These are phyloP conservation scores for Drosophila navojoa DNA, from an alignment of 1,140 invertebrate species.

Conservation along the genomic window DNA sequence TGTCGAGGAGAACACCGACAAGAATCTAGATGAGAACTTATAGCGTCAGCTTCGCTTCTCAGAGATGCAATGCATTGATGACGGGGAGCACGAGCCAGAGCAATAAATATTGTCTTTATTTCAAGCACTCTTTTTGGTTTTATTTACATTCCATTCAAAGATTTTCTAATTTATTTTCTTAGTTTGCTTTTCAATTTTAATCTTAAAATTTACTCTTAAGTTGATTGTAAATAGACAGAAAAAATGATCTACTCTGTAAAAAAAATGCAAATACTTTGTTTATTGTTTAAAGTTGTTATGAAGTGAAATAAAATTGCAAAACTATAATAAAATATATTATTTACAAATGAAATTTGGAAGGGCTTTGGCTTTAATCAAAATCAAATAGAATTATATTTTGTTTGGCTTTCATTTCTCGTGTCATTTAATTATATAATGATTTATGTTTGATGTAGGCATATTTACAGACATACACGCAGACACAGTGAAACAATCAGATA, in stretches of 20 bases:
- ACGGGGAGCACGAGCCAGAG: conserved; percentile 51
- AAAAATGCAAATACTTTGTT: conserved; percentile 7
- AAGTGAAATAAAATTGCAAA: not conserved
- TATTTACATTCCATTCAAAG: conserved; percentile 1
- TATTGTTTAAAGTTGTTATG: conserved; percentile 5
- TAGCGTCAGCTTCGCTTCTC: conserved; percentile 74
- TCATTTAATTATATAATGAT: conserved; percentile 51
- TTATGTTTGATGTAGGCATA: conserved; percentile 70
- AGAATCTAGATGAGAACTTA: conserved; percentile 76
- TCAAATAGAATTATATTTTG: conserved; percentile 7
- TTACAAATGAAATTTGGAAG: not conserved
- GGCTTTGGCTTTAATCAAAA: not conserved
- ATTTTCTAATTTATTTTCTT: not conserved
- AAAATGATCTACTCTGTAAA: conserved; percentile 21
- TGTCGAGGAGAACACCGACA: conserved; percentile 85
- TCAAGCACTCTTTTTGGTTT: not conserved
- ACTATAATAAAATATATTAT: not conserved
- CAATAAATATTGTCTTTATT: not conserved
- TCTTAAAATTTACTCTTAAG: not conserved
- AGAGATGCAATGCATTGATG: conserved; percentile 59
- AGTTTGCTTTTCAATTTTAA: not conserved
- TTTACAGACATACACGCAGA: conserved; percentile 37
- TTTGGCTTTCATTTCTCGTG: conserved; percentile 31
- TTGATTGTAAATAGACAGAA: conserved; percentile 9
- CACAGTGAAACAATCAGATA: conserved; percentile 32